A percentile compares a stretch with the other conserved stretches of the same genome.
phyloP scores from a whole-genome alignment of 1,140 invertebrate genomes.

The Aplysia californica region DNA sequence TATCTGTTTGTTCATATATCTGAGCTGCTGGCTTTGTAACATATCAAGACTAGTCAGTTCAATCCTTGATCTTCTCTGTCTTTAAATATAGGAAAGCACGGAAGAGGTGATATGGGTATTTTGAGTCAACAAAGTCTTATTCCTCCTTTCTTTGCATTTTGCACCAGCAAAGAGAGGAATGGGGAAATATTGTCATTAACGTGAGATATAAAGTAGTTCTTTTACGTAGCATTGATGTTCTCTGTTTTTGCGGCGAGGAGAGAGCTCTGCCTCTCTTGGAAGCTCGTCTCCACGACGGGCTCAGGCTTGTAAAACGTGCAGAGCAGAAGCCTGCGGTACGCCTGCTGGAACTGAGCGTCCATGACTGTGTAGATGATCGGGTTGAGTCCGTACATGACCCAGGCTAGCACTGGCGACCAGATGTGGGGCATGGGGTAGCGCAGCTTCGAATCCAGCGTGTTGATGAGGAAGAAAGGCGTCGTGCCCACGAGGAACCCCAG shows the following conservation, averaged over 20 bases:
- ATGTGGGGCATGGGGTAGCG: slow-evolving; percentile 44
- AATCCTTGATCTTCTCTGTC: no score
- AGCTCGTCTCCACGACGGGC: background rate
- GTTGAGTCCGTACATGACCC: slow-evolving; percentile 49
- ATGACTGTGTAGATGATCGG: slow-evolving; percentile 52
- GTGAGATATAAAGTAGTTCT: background rate
- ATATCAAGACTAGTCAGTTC: no score
- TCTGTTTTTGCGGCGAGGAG: background rate
- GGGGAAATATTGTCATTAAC: background rate
- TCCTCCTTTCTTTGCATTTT: no score
- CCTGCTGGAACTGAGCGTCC: slow-evolving; percentile 47
- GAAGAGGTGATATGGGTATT: no score
- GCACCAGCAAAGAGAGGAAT: no score
- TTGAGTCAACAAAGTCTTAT: no score
- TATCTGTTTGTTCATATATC: no score
- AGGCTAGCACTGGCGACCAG: slow-evolving; percentile 46
- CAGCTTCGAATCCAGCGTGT: slow-evolving; percentile 43
- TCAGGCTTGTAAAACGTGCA: slow-evolving; percentile 24
- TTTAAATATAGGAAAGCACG: no score
- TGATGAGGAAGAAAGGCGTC: slow-evolving; percentile 51
- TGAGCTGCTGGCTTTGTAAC: no score
- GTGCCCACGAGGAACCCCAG: slow-evolving; percentile 48
- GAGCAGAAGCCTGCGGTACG: slow-evolving; percentile 41
- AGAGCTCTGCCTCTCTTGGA: background rate
- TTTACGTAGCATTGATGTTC: background rate